Percentiles rank a stretch among this genome's conserved stretches.
Conservation (phyloP, 2,797 vertebrate genomes). For the Intellagama lesueurii region DNA sequence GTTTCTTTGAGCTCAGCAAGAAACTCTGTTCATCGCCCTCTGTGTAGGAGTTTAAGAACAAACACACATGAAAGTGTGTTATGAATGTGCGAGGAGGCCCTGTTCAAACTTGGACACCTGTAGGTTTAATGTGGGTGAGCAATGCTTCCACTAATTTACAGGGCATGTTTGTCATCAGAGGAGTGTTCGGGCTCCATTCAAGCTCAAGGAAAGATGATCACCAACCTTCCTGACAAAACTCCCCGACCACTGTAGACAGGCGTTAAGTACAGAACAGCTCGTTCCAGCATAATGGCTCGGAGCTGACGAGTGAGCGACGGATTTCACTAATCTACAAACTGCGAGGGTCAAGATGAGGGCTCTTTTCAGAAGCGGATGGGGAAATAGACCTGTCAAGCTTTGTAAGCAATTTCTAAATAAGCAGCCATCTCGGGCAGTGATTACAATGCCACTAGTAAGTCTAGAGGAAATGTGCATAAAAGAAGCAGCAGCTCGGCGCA, state of each 20-base stretch:
- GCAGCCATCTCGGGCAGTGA: not conserved
- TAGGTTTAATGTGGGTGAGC: not conserved
- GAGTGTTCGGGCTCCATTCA: not conserved
- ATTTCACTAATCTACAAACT: not conserved
- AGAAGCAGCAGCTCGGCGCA: not conserved
- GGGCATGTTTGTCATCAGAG: not conserved
- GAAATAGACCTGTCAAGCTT: not conserved
- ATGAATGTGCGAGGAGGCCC: not conserved
- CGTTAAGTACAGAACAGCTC: not conserved
- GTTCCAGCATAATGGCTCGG: not conserved
- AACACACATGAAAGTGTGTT: not conserved
- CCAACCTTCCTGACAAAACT: not conserved
- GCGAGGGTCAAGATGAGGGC: not conserved
- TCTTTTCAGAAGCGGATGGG: not conserved
- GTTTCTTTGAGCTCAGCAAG: too few species aligned
- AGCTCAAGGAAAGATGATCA: not conserved
- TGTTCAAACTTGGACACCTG: not conserved
- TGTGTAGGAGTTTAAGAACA: not conserved
- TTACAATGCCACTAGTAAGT: not conserved
- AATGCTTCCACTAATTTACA: not conserved
- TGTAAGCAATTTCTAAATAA: slow-evolving; percentile 13
- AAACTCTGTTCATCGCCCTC: too few species aligned
- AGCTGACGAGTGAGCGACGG: not conserved
- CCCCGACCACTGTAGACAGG: not conserved
- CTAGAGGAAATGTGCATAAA: not conserved